Conservation (phyloP, 2,888 invertebrate species). For the Pyrrhia umbra region DNA sequence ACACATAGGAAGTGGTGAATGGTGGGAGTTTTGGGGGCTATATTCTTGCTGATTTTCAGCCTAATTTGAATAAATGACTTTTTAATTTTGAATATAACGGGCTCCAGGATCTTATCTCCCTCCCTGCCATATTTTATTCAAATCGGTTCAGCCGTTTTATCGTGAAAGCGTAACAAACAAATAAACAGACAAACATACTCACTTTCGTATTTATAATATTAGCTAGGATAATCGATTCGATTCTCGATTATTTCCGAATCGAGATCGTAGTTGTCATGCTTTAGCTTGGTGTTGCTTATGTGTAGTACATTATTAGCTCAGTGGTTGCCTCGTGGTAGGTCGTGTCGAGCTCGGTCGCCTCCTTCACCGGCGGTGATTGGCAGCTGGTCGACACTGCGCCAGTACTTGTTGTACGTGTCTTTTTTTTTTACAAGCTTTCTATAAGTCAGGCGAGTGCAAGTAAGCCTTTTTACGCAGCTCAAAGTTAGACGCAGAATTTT, state of each 20-base stretch:
- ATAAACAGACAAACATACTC: too few species aligned
- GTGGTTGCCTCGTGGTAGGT: constrained; percentile 68
- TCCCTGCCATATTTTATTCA: too few species aligned
- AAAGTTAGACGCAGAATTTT: not conserved
- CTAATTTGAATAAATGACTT: too few species aligned
- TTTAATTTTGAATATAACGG: too few species aligned
- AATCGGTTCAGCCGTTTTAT: too few species aligned
- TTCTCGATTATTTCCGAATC: not conserved
- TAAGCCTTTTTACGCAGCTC: not conserved
- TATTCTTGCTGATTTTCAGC: too few species aligned
- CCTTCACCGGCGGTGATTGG: constrained; percentile 81
- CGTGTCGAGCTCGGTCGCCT: constrained; percentile 67
- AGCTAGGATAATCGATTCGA: not conserved
- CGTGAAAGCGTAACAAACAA: too few species aligned
- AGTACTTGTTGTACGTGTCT: constrained; percentile 75
- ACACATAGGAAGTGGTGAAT: too few species aligned
- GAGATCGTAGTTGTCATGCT: not conserved
- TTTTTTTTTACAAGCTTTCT: constrained; percentile 51
- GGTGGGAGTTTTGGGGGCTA: too few species aligned
- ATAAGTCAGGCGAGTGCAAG: not conserved
- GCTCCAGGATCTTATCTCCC: too few species aligned
- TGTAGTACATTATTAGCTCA: constrained; percentile 14
- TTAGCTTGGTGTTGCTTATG: constrained; percentile 19
- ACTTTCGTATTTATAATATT: too few species aligned
- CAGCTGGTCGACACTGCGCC: constrained; percentile 76